Evolutionary conservation across 1,140 invertebrate genomes (phyloP), one percentile per base, ranked within the genome.

Genomic region (Platyura marginata): DNA sequence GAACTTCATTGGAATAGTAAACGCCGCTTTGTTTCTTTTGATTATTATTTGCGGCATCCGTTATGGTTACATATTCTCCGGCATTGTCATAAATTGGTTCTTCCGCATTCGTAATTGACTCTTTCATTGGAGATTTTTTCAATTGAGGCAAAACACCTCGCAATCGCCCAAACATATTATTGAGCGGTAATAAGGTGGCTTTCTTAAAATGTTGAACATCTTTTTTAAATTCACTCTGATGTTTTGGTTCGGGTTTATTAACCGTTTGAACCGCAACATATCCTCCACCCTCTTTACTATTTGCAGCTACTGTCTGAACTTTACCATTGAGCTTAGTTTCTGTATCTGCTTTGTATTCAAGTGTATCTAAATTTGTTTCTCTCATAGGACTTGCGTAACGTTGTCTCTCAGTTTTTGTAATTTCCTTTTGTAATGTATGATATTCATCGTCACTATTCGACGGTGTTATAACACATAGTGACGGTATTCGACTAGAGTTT

Each of bases 381-480:
- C 63, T 58, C 5, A 43, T 44, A 21, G 65, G 65, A 29, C 25
- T 29, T 6, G 25, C 25, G 25, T 29, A 13, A 6, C 25, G 25
- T 29, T 29, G 6, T 29, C 25, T 6, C n/a, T n/a, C n/a, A n/a
- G n/a, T n/a, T n/a, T n/a, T n/a, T 29, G 6, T 29, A 6, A 6
- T 6, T 29, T 29, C 25, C 25, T 29, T 29, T 29, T 29, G 25
- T 29, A 13, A 8, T 21, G 36, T 10, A 38, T 11, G 15, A 4
- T 10, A 10, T 53, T 87, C 86, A 51, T 90, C 87, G 47, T 90
- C 86, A 38, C 83, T 88, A 43, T 81, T 80, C 1, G 80, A 77
- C 9, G 86, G 85, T 6, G 86, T 90, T 15, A 91, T 89, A 0
- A 88, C 84, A 61, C 87, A 91, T 79, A 92, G 86, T 1, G 85